Base-by-base conservation (phyloP, 2,888 invertebrate species). In the Nipponacmea schrenckii region DNA sequence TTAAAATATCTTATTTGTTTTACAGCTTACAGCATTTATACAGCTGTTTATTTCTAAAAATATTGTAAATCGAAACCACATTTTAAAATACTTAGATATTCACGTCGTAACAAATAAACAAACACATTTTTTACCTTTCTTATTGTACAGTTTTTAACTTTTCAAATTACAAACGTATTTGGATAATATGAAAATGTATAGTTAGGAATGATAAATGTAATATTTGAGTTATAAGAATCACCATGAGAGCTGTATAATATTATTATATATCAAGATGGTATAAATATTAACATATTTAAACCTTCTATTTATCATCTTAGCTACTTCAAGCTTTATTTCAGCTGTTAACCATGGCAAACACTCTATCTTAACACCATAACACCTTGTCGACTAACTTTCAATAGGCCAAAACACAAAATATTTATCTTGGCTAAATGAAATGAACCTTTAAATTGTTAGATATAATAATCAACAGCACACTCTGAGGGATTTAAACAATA, bases 221-320 rank as follows among this genome's bases (percentile, higher is more conserved):
- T 39, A 39, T 39, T 39, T 7, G 10, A 39, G 39, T 39, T 39
- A 39, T 39, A 39, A 39, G 56, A 56, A 56, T 20, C 56, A 24
- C 56, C 24, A 20, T 56, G 56, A 10, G 56, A 24, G 20, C 56
- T 24, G 24, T 56, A 20, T 56, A 56, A 56, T 56, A 56, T 39
- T 56, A 56, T 56, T 24, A 24, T 24, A 20, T 56, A 56, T 56
- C 56, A 56, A 56, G 56, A 56, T 56, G 56, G 20, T 56, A 56
- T 24, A 56, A 56, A 56, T 56, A 56, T 56, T 56, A 56, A 56
- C 56, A 56, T 56, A 56, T 56, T 56, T 56, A 20, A 56, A 56
- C 20, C 20, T 56, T 20, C 24, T 56, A 20, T 56, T 56, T 56
- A 56, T 56, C 56, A 24, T 56, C 39, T 56, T 24, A 20, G 20